These are phyloP conservation scores for Linepithema humile DNA, from an alignment of 1,140 invertebrate genomes.

Conservation along the genomic window DNA sequence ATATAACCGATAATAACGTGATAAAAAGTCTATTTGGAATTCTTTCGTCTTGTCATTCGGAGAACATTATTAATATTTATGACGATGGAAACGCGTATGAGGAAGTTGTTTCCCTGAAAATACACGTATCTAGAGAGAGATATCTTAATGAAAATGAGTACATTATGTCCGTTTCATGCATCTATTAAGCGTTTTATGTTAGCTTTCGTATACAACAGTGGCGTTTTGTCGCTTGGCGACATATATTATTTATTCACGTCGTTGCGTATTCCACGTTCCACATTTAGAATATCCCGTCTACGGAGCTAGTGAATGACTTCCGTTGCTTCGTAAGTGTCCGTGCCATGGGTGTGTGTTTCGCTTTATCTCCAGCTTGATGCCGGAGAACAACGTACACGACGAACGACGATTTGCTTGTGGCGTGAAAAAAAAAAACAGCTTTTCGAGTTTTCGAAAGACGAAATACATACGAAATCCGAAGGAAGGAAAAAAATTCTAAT, in stretches of 20 bases:
- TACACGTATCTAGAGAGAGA: neutral
- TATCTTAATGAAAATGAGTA: neutral
- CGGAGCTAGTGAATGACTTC: constrained; percentile 69
- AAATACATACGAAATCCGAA: neutral
- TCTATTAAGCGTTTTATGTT: constrained; percentile 33
- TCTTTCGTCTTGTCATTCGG: neutral
- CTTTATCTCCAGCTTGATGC: constrained; percentile 55
- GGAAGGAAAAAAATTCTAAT: neutral
- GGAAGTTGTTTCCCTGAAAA: neutral
- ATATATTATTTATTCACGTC: constrained; percentile 69
- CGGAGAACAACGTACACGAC: neutral
- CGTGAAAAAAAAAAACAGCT: neutral
- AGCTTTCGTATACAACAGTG: neutral
- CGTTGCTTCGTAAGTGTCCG: constrained; percentile 56
- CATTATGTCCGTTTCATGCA: neutral
- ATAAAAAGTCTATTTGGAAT: neutral
- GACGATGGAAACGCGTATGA: neutral
- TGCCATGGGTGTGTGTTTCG: constrained; percentile 43
- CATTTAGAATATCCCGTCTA: constrained; percentile 71
- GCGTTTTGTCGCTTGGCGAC: constrained; percentile 1
- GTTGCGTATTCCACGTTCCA: constrained; percentile 57
- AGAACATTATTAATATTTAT: neutral
- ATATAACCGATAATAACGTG: too few species aligned
- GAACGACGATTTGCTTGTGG: neutral
- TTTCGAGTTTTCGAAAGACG: neutral